Evolutionary conservation across 2,797 vertebrate species (phyloP).

Genomic region (Galago senegalensis): DNA sequence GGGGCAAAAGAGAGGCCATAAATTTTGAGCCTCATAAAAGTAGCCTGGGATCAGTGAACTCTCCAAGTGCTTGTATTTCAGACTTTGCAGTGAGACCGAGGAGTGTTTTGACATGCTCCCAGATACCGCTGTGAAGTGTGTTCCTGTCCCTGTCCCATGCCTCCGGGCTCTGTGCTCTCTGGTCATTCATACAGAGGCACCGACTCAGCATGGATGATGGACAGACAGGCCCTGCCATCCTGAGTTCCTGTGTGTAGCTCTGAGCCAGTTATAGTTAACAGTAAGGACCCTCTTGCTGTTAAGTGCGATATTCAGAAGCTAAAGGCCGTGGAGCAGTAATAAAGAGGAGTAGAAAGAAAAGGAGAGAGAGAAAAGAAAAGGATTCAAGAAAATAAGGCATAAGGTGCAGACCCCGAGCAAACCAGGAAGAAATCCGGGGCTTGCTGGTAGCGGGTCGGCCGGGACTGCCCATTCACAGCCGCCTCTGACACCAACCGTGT

Average conservation of each 20-base stretch:
- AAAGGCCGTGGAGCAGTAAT: background rate
- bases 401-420: background rate
- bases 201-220: background rate
- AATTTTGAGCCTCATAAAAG: background rate
- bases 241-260: background rate
- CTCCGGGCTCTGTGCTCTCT: background rate
- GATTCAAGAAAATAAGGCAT: background rate
- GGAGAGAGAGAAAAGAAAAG: background rate
- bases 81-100: background rate
- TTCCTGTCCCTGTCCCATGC: background rate
- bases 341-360: background rate
- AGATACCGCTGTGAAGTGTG: background rate
- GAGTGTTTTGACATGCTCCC: background rate
- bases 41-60: background rate
- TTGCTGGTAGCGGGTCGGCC: background rate
- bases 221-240: background rate
- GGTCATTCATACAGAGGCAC: background rate
- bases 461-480: background rate
- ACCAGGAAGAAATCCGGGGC: slow-evolving; percentile 4
- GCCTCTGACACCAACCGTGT: background rate
- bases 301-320: slow-evolving; percentile 19
- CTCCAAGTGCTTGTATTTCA: slow-evolving; percentile 12
- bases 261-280: slow-evolving; percentile 23
- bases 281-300: background rate
- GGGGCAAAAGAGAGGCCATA: background rate